Percentiles rank a stretch among this genome's conserved stretches.
These are phyloP conservation scores for Agrotis segetum DNA, from an alignment of 2,888 invertebrate species.

Conservation along the genomic window DNA sequence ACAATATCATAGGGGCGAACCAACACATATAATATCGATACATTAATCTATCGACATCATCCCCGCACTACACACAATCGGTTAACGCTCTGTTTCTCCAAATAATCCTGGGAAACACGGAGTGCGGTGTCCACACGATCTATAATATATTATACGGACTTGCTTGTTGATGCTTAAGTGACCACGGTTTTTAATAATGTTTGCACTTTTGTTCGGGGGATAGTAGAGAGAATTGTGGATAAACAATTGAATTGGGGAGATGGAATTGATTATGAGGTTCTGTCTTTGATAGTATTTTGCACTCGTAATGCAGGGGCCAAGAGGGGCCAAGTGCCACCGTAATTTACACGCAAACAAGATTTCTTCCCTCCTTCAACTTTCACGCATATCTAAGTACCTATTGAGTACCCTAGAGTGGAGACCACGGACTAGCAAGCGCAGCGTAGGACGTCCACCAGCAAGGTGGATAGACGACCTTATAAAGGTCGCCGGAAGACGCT, in stretches of 20 bases:
- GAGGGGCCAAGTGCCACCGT: neutral
- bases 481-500: too few species aligned
- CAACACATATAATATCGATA: constrained; percentile 49
- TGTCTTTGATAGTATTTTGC: neutral
- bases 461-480: too few species aligned
- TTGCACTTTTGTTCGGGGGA: constrained; percentile 29
- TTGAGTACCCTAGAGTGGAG: too few species aligned
- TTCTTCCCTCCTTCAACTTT: too few species aligned
- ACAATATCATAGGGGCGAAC: constrained; percentile 35
- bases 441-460: too few species aligned
- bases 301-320: neutral
- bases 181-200: constrained; percentile 59
- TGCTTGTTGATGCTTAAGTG: constrained; percentile 56
- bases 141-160: constrained; percentile 52
- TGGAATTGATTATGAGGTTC: constrained; percentile 6
- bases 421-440: too few species aligned
- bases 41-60: constrained; percentile 50
- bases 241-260: constrained; percentile 15
- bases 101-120: constrained; percentile 74
- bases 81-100: constrained; percentile 72
- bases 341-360: too few species aligned
- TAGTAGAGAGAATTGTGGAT: neutral
- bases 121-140: constrained; percentile 65
- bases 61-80: constrained; percentile 68
- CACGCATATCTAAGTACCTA: too few species aligned